Conservation (phyloP, 2,888 invertebrate genomes). For the Scelioninae gen. 2 region DNA sequence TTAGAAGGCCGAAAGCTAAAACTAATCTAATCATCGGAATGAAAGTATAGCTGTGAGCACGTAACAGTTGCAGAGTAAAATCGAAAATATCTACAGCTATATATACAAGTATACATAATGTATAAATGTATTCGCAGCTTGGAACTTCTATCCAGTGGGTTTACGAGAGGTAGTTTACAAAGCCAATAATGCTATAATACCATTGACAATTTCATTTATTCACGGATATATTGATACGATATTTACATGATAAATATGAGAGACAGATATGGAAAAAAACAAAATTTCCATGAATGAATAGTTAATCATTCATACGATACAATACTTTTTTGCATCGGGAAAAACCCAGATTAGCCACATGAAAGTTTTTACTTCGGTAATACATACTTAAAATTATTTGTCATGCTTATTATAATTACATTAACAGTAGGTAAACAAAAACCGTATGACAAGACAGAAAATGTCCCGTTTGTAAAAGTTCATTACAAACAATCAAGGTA, state of each 20-base stretch:
- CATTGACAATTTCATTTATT: constrained; percentile 60
- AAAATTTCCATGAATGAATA: too few relatives aligned
- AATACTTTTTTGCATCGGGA: too few relatives aligned
- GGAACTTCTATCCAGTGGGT: constrained; percentile 37
- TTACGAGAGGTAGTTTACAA: constrained; percentile 63
- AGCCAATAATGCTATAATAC: constrained; percentile 67
- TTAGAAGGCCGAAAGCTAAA: constrained; percentile 14
- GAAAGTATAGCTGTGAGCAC: constrained; percentile 9
- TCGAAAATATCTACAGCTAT: constrained; percentile 31
- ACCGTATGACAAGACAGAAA: too few relatives aligned
- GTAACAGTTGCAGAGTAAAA: constrained; percentile 14
- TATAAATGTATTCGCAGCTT: constrained; percentile 27
- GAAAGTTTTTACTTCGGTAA: too few relatives aligned
- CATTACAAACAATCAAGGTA: too few relatives aligned
- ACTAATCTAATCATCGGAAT: constrained; percentile 33
- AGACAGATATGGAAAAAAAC: too few relatives aligned
- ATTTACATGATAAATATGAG: constrained; percentile 24
- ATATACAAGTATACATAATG: constrained; percentile 34
- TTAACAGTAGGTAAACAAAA: too few relatives aligned
- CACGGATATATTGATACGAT: constrained; percentile 63
- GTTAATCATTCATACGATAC: too few relatives aligned
- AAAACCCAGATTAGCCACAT: too few relatives aligned
- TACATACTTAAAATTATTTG: too few relatives aligned
- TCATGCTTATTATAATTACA: too few relatives aligned
- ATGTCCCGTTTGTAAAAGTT: too few relatives aligned